phyloP scores from a whole-genome alignment of 2,888 invertebrate species.

The Molorchus minor region DNA sequence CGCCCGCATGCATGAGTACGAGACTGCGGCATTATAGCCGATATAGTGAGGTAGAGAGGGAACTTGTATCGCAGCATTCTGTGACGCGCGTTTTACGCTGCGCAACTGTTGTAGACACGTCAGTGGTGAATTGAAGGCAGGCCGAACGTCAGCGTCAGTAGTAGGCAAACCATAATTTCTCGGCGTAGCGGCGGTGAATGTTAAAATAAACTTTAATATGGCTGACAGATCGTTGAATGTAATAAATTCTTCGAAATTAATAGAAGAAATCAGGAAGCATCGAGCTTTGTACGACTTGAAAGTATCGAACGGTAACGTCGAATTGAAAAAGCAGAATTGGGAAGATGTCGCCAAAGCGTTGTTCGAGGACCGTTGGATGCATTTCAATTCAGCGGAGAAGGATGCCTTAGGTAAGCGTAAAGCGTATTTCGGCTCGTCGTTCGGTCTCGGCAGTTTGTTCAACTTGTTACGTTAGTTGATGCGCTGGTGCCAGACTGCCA shows the following conservation, averaged over 20 bases:
- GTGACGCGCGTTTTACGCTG: slow-evolving; percentile 27
- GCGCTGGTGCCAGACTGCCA: slow-evolving; percentile 2
- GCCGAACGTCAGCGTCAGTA: slow-evolving; percentile 29
- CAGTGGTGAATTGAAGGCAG: slow-evolving; percentile 30
- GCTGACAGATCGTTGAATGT: slow-evolving; percentile 13
- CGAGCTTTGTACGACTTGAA: slow-evolving; percentile 47
- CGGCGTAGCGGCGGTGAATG: slow-evolving; percentile 24
- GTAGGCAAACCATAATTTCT: slow-evolving; percentile 12
- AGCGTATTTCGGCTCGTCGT: no score
- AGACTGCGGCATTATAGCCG: no score
- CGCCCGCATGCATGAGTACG: no score
- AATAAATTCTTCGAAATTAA: slow-evolving; percentile 25
- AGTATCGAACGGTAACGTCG: slow-evolving; percentile 38
- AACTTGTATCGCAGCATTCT: neutral
- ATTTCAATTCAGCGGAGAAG: slow-evolving; percentile 38
- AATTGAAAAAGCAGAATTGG: slow-evolving; percentile 44
- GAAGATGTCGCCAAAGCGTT: slow-evolving; percentile 44
- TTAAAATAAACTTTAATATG: slow-evolving; percentile 1
- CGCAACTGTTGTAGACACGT: slow-evolving; percentile 28
- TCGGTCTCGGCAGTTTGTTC: neutral
- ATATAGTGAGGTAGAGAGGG: no score
- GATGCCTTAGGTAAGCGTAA: slow-evolving; percentile 46
- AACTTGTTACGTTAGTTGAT: neutral
- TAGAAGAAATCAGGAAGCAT: slow-evolving; percentile 47
- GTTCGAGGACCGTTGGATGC: slow-evolving; percentile 44